Conservation (phyloP, 2,113 vertebrate species). For the Phyllopteryx taeniolatus region DNA sequence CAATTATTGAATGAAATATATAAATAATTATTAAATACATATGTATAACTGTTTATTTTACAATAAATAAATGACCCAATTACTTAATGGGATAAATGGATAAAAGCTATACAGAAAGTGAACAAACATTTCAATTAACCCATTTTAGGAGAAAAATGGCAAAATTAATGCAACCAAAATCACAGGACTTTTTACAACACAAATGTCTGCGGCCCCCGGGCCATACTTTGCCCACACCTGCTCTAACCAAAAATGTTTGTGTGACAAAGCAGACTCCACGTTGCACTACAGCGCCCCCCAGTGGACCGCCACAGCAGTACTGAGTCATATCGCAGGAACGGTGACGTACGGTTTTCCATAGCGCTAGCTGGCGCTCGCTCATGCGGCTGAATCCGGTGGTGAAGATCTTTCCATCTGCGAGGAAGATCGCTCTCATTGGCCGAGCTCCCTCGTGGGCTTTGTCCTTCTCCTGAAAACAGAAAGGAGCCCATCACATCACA, state of each 20-base stretch:
- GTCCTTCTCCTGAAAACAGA: conserved; percentile 87
- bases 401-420: conserved; percentile 91
- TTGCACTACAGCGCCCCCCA: conserved; percentile 23
- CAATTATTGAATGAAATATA: too few species aligned
- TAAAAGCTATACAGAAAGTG: too few species aligned
- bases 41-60: too few species aligned
- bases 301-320: conserved; percentile 14
- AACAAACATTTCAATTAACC: too few species aligned
- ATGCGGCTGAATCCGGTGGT: conserved; percentile 98
- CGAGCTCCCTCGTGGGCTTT: conserved; percentile 93
- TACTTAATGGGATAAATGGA: too few species aligned
- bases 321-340: not conserved
- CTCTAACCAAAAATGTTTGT: not conserved
- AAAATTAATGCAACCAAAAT: too few species aligned
- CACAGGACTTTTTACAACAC: too few species aligned
- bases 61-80: too few species aligned
- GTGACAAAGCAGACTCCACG: not conserved
- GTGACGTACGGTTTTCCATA: conserved; percentile 87
- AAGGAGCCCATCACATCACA: conserved; percentile 29
- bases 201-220: not conserved
- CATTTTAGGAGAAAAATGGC: too few species aligned
- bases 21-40: too few species aligned
- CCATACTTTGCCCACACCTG: not conserved
- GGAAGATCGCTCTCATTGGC: conserved; percentile 95
- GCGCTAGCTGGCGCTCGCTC: conserved; percentile 94